Conservation (phyloP, 92 coral and sea anemone genomes). For the Epizoanthus stellaris region DNA sequence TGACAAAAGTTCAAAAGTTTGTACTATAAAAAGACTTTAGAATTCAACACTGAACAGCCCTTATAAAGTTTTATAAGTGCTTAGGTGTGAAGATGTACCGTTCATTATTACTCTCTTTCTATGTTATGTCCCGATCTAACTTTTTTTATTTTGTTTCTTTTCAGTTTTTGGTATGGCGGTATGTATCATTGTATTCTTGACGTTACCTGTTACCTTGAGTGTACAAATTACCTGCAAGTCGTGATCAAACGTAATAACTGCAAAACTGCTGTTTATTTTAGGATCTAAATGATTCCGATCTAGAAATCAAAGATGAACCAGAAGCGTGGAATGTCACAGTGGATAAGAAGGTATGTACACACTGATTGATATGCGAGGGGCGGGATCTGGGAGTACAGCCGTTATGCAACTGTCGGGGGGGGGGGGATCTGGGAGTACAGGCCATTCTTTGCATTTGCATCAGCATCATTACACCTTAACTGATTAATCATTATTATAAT, state of each 20-base stretch:
- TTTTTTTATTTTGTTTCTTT: not conserved
- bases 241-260: not conserved
- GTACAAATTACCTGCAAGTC: not conserved
- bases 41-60: no score
- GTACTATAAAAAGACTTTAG: no score
- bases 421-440: not conserved
- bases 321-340: slow-evolving; percentile 98
- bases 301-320: slow-evolving; percentile 93
- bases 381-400: not conserved
- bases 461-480: no score
- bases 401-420: not conserved
- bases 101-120: not conserved
- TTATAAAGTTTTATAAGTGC: no score
- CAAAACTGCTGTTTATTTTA: slow-evolving; percentile 36
- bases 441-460: not conserved
- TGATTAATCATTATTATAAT: no score
- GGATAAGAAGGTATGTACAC: slow-evolving; percentile 75
- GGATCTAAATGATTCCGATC: slow-evolving; percentile 81
- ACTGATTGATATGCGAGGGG: not conserved
- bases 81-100: not conserved
- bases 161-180: slow-evolving; percentile 27
- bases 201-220: not conserved
- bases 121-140: not conserved
- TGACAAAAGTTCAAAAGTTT: no score
- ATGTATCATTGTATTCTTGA: not conserved